Conservation (phyloP, 2,113 vertebrate species). For the Xyrauchen texanus region DNA sequence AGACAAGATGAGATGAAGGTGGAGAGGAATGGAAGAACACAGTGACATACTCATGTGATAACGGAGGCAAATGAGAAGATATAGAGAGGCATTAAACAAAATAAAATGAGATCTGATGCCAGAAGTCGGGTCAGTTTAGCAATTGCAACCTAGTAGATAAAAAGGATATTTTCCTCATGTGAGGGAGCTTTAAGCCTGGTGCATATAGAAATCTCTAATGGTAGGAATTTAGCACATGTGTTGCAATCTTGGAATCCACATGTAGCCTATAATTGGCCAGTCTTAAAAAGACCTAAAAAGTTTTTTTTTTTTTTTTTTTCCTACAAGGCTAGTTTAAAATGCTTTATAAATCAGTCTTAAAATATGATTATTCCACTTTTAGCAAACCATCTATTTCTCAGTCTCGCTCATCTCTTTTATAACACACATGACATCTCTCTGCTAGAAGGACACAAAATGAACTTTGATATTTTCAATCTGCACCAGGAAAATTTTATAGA, state of each 20-base stretch:
- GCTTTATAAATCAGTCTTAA: not conserved
- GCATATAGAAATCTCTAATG: not conserved
- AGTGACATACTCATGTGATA: not conserved
- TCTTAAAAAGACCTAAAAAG: too few relatives aligned
- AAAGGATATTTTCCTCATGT: not conserved
- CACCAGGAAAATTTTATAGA: conserved; percentile 27
- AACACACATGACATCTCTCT: conserved; percentile 21
- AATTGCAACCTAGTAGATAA: not conserved
- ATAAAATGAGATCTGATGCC: not conserved
- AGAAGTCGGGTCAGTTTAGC: not conserved
- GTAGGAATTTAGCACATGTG: not conserved
- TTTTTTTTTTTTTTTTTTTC: too few relatives aligned
- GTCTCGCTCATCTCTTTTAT: not conserved
- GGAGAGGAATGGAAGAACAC: not conserved
- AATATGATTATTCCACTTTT: not conserved
- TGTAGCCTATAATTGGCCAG: too few relatives aligned
- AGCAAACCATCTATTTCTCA: too few relatives aligned
- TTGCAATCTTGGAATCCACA: not conserved
- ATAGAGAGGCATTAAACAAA: not conserved
- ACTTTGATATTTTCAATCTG: conserved; percentile 45
- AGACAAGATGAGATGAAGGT: not conserved
- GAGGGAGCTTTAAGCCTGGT: not conserved
- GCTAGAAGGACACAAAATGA: conserved; percentile 31
- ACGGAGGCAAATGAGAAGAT: conserved; percentile 2
- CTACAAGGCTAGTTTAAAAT: not conserved